phyloP scores from a whole-genome alignment of 2,797 vertebrate genomes.

The Manis crassicaudata region DNA sequence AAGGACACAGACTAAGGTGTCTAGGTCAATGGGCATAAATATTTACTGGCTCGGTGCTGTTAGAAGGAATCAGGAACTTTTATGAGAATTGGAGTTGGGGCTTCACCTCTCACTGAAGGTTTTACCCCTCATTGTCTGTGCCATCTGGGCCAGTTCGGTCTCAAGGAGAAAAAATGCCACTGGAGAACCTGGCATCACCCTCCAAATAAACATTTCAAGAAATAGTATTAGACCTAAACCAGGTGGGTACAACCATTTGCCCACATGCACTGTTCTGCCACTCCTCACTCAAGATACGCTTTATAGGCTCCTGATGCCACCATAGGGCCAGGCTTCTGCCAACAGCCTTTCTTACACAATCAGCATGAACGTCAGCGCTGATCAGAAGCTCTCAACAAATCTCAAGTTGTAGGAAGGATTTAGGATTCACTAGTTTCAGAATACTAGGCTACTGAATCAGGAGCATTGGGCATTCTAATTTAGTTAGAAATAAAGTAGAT shows the following conservation, averaged over 20 bases:
- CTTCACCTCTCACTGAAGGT: not conserved
- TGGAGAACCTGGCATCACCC: not conserved
- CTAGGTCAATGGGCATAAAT: not conserved
- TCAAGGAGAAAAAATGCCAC: not conserved
- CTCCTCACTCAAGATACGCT: not conserved
- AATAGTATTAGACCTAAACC: not conserved
- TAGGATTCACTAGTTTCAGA: not conserved
- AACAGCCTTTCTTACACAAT: not conserved
- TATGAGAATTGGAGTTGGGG: not conserved
- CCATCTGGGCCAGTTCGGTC: not conserved
- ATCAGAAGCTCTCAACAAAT: not conserved
- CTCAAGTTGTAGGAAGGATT: not conserved
- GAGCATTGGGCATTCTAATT: not conserved
- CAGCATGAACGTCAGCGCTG: not conserved
- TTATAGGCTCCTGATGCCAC: not conserved
- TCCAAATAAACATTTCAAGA: not conserved
- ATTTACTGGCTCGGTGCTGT: not conserved
- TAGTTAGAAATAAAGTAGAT: slow-evolving; percentile 13
- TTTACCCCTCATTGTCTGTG: not conserved
- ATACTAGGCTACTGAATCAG: not conserved
- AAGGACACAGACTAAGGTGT: not conserved
- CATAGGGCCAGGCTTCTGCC: not conserved
- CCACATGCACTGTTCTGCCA: not conserved
- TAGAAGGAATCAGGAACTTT: not conserved
- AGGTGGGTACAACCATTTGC: not conserved